Evolutionary conservation across 1,140 invertebrate genomes (phyloP).

Genomic region (Drosophila lacteicornis): DNA sequence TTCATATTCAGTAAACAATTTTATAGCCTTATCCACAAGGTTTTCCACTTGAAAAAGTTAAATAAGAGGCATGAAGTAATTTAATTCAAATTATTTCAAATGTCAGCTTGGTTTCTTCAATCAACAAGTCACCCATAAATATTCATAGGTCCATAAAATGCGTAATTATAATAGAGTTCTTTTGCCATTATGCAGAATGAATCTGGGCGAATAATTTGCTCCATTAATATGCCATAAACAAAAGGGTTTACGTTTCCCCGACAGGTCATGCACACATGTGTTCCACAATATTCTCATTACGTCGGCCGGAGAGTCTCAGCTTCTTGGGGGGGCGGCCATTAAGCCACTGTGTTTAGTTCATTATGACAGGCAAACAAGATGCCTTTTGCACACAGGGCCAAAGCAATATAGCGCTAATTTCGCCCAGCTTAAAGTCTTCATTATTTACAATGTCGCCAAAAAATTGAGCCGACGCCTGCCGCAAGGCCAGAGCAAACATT

Average conservation of each 20-base stretch:
- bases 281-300: conserved; percentile 18
- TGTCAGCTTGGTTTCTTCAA: neutral
- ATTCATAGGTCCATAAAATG: conserved; percentile 12
- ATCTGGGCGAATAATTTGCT: conserved; percentile 26
- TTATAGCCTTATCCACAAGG: too few relatives aligned
- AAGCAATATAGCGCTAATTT: conserved; percentile 68
- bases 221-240: conserved; percentile 42
- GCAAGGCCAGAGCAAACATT: conserved; percentile 71
- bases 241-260: neutral
- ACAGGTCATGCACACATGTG: conserved; percentile 39
- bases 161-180: conserved; percentile 6
- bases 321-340: conserved; percentile 31
- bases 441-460: conserved; percentile 76
- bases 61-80: neutral
- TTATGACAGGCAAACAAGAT: conserved; percentile 56
- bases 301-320: conserved; percentile 1
- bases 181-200: conserved; percentile 23
- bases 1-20: neutral
- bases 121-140: conserved; percentile 39
- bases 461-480: conserved; percentile 70
- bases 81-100: conserved; percentile 3
- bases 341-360: conserved; percentile 67
- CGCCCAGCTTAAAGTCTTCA: conserved; percentile 78
- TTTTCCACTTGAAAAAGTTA: neutral
- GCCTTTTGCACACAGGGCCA: conserved; percentile 1